Evolutionary conservation across 2,797 vertebrate species (phyloP), one percentile per base, ranked within the genome.

Genomic region (Petrocephalus schoutedeni): DNA sequence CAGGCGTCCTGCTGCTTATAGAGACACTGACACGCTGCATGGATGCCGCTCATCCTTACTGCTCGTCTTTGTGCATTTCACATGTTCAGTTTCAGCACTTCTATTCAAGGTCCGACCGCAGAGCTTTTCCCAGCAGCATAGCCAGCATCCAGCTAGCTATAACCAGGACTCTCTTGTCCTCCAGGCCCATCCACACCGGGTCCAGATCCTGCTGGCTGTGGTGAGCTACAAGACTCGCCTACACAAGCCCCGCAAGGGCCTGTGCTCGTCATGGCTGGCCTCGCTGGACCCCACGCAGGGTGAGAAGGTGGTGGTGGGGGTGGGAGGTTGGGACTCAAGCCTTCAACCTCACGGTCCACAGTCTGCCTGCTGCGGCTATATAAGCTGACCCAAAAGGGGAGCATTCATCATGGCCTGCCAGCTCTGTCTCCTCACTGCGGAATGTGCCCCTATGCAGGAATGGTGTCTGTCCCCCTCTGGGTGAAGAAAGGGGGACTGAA

Each of bases 231-330:
- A 93, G 94, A 99, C 97, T 0, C 95, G 93, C 58, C 91, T 99
- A 89, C 91, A 87, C 14, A 96, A 96, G 91, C 95, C 95, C 2
- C 96, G 98, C 2, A 92, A 59, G 53, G 98, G 98, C 51, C 96
- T 99, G 91, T 99, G 98, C 91, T 98, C 98, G 61, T 93, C 93
- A 54, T 99, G 98, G 98, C 92, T 99, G 87, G 97, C 98, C 0
- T 97, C 97, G 41, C 94, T 99, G 90, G 92, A 95, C 87, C 97
- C 98, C 0, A 87, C 89, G 59, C 93, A 94, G 92, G 97, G 98
- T 97, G 90, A 91, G 86, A 10, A 4, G 19, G 21, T 1, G 8
- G 23, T 45, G 41, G 49, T 16, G 56, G 56, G 14, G 54, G 54
- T 57, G 9, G 9, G 9, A 14, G 56, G 10, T 16, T 19, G 59